phyloP scores from a whole-genome alignment of 2,113 vertebrate genomes.

The Cheirogaleus medius region DNA sequence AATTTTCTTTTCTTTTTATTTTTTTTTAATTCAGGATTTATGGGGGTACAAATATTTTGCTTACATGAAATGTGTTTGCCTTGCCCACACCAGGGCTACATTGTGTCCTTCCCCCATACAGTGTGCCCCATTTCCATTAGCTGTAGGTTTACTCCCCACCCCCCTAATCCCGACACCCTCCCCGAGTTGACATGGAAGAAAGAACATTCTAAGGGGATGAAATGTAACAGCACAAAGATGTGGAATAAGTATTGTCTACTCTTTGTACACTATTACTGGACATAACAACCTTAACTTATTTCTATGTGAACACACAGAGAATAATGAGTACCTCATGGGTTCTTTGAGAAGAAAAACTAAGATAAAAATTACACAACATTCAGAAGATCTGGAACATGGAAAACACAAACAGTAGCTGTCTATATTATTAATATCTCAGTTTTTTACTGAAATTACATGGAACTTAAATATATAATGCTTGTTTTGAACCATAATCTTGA shows the following conservation, averaged over 20 bases:
- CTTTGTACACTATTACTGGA: neutral
- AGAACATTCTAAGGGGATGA: neutral
- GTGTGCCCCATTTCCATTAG: too few relatives aligned
- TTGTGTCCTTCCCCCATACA: too few relatives aligned
- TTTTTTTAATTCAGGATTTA: too few relatives aligned
- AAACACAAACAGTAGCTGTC: neutral
- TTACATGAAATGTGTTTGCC: too few relatives aligned
- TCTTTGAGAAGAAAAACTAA: neutral
- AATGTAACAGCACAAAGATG: neutral
- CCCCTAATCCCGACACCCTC: too few relatives aligned
- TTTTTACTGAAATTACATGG: neutral
- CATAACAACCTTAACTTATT: neutral
- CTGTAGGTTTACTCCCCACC: too few relatives aligned
- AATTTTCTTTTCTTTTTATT: neutral
- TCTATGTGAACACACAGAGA: neutral
- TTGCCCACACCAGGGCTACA: too few relatives aligned
- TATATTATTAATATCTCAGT: neutral
- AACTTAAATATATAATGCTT: neutral
- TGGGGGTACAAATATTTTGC: too few relatives aligned
- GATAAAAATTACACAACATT: neutral
- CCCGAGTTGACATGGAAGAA: neutral
- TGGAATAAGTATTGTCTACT: too few relatives aligned
- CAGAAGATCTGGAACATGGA: neutral
- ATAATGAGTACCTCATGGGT: neutral
- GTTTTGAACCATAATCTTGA: neutral